A percentile compares a stretch with the other conserved stretches of the same genome.
Conservation (phyloP, 2,113 vertebrate species). For the Dicrurus megarhynchus region DNA sequence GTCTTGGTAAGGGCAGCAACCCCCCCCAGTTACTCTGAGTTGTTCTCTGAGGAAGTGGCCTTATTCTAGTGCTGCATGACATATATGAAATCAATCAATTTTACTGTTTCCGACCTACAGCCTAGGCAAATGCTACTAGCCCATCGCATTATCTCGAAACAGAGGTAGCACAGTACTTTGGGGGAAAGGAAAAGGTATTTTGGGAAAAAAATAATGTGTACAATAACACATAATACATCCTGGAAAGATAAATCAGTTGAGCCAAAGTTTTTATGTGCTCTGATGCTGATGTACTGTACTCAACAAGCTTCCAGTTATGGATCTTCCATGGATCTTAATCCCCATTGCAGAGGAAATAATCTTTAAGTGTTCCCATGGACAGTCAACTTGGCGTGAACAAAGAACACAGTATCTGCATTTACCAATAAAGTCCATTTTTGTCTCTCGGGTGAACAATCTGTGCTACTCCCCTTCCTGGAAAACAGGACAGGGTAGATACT, state of each 20-base stretch:
- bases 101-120: background rate
- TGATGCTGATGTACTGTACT: background rate
- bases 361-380: background rate
- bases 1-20: background rate
- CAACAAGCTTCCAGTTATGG: background rate
- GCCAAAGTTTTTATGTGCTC: background rate
- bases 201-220: rapidly evolving
- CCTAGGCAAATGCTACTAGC: background rate
- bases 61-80: background rate
- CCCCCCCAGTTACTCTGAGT: background rate
- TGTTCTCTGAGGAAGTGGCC: background rate
- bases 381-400: background rate
- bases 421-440: background rate
- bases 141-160: background rate
- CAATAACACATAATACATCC: background rate
- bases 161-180: background rate
- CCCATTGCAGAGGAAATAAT: background rate
- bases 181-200: background rate
- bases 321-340: background rate
- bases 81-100: background rate
- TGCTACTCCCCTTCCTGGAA: background rate
- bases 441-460: background rate
- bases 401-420: background rate
- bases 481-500: background rate
- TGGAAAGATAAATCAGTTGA: background rate